Evolutionary conservation across 1,140 invertebrate genomes (phyloP), one percentile per base, ranked within the genome.

Genomic region (Magallana ariakensis): DNA sequence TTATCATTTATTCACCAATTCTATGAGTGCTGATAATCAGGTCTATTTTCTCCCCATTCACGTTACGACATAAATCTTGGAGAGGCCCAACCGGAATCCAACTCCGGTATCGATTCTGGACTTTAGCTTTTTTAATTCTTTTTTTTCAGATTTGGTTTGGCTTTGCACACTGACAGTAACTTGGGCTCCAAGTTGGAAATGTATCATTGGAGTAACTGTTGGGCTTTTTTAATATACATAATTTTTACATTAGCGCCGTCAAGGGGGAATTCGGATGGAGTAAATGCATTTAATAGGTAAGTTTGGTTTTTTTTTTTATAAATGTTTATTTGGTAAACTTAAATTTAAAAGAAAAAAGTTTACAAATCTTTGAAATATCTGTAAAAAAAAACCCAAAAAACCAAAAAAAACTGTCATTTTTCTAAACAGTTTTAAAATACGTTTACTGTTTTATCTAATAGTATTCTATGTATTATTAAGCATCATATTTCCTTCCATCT

Each of bases 101-200:
- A 10, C 66, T 75, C 66, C 66, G 66, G 19, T 46, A 75, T 75
- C 66, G 66, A 75, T 75, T 75, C 66, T 75, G 5, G 22, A 33
- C 66, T 75, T 75, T 75, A 75, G 66, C 19, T 75, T 75, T 75
- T 46, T 75, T 22, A 19, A 75, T 75, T 33, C 13, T 75, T 75
- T 75, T 75, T n/a, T 75, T 75, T 75, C 66, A 75, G 66, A 75
- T 75, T 75, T 75, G 66, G 22, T 75, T 75, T 75, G 22, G 66
- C 66, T 75, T 75, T 26, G 66, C 33, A 5, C 22, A 75, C 5
- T 13, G 66, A 9, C 66, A 19, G 66, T 33, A 19, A 75, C 22
- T 75, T 7, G 22, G 66, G 66, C 33, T 33, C 11, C 19, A 33
- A 9, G 66, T 22, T 75, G 15, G 66, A 75, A 75, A 75, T 75